Evolutionary conservation across 2,797 vertebrate genomes (phyloP).

Genomic region (Allobates femoralis): DNA sequence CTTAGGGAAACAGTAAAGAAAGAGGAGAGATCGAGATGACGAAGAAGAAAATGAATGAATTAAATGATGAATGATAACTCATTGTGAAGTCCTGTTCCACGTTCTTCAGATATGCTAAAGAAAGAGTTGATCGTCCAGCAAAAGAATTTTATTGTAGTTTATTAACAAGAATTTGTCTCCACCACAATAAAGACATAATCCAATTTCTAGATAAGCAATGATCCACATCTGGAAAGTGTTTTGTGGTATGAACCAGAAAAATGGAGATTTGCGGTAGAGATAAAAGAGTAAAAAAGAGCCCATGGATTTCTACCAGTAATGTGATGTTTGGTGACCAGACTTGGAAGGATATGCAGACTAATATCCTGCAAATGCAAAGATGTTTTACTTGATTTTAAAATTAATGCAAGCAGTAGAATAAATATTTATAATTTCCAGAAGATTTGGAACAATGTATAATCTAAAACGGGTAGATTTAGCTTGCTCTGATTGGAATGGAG

Average conservation of each 20-base stretch:
- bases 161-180: conserved; percentile 4
- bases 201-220: conserved; percentile 23
- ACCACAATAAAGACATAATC: conserved; percentile 17
- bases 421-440: too few relatives aligned
- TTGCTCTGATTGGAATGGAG: too few relatives aligned
- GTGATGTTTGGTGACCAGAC: neutral
- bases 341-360: neutral
- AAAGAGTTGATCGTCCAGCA: neutral
- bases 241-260: conserved; percentile 4
- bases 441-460: too few relatives aligned
- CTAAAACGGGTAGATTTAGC: too few relatives aligned
- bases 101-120: neutral
- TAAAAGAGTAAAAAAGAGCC: neutral
- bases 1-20: neutral
- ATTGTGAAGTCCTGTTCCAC: neutral
- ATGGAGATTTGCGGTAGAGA: conserved; percentile 18
- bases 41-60: neutral
- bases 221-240: conserved; percentile 17
- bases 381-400: neutral
- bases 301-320: neutral
- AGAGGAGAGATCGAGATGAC: neutral
- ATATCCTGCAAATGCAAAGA: neutral
- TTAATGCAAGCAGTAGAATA: too few relatives aligned
- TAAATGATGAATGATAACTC: neutral
- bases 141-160: neutral